Evolutionary conservation across 2,888 invertebrate genomes (phyloP).

Genomic region (Pheosia tremula): DNA sequence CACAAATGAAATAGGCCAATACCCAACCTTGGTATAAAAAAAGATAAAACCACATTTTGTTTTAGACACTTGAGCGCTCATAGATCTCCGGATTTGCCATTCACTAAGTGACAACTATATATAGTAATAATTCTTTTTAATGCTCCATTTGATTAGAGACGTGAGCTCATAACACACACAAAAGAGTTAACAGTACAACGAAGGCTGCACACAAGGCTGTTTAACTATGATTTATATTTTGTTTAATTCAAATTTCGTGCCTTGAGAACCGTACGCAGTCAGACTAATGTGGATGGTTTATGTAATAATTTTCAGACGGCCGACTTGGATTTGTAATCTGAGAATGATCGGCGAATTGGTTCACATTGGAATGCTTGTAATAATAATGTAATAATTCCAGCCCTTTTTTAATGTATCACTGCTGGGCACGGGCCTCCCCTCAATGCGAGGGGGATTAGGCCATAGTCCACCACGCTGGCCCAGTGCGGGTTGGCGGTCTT

Average conservation of each 20-base stretch:
- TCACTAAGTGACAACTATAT: conserved; percentile 73
- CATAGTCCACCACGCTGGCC: no score
- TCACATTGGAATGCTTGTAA: no score
- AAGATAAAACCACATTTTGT: conserved; percentile 1
- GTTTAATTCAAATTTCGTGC: conserved; percentile 77
- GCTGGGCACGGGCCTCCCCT: no score
- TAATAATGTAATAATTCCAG: no score
- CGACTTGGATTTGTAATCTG: not conserved
- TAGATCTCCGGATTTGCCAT: conserved; percentile 63
- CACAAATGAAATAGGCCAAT: conserved; percentile 2
- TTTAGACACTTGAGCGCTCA: conserved; percentile 29
- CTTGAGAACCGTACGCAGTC: conserved; percentile 40
- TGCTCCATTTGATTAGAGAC: conserved; percentile 77
- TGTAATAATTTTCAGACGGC: conserved; percentile 24
- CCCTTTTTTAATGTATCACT: no score
- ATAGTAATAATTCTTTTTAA: conserved; percentile 80
- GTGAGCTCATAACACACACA: conserved; percentile 66
- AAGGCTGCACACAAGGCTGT: conserved; percentile 76
- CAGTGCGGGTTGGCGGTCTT: no score
- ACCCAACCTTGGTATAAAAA: conserved; percentile 3
- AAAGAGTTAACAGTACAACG: conserved; percentile 65
- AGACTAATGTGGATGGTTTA: conserved; percentile 33
- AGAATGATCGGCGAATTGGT: not conserved
- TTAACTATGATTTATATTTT: conserved; percentile 75
- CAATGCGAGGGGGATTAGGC: no score